Base-by-base conservation (phyloP, 2,113 vertebrate genomes). In the Lophura nycthemera region DNA sequence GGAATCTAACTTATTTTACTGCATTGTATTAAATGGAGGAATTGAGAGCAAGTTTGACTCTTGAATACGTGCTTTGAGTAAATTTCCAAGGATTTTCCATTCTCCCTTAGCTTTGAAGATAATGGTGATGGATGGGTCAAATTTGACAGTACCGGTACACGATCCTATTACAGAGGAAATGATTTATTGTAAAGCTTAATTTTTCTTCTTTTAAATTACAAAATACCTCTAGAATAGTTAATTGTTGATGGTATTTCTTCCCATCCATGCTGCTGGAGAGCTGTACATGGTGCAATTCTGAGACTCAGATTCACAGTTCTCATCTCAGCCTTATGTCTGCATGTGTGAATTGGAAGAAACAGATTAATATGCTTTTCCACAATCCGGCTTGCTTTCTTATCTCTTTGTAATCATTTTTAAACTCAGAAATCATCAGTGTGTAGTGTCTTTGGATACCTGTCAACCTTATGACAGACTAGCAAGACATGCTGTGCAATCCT, bases 271-370 rank as follows among this genome's bases (percentile, higher is more conserved):
- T 71, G 18, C 52, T 34, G 24, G 29, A 52, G 20, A 64, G 32
- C 47, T 1, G 1, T 20, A 70, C 5, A 5, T 69, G 29, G n/a
- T 17, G 43, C 0, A 1, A 13, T 17, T 27, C 25, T 43, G 71
- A 56, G 22, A 43, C 18, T 56, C 14, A 54, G 14, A 27, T 45
- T 45, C 24, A 69, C 43, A 47, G 43, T 65, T 83, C 45, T 75
- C 9, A 22, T 36, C 54, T 77, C 34, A 84, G 30, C 22, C 45
- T 66, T 43, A 13, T 47, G n/a, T 38, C 50, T 57, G 40, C 38
- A 76, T 34, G 43, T n/a, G 22, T 20, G 43, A 24, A 29, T 38
- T 5, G 4, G 21, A 11, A 69, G 8, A 38, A 82, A 45, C 17
- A 16, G 10, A 7, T 45, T 85, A 76, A 71, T 45, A 52, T 6